These are phyloP conservation scores for Balaenoptera acutorostrata DNA, from an alignment of 2,113 vertebrate genomes.

Conservation along the genomic window DNA sequence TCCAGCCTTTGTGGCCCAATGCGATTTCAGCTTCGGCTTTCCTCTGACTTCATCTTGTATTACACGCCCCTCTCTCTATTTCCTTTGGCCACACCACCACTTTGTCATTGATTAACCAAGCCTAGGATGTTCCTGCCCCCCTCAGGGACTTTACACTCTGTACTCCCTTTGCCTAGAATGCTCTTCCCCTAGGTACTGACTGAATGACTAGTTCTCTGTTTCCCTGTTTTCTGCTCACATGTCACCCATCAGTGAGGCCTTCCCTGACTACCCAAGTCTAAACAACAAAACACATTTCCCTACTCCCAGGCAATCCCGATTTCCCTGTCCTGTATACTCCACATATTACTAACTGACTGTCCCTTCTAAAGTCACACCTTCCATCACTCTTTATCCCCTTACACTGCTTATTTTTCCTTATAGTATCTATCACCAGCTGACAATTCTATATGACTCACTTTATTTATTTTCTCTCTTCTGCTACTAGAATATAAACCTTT, in stretches of 20 bases:
- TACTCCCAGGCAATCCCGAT: no score
- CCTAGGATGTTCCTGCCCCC: accelerated
- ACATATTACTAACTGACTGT: neutral
- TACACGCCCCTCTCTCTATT: no score
- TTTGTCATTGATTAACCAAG: neutral
- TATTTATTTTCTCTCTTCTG: neutral
- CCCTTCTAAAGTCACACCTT: neutral
- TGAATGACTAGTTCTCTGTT: neutral
- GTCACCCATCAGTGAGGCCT: neutral
- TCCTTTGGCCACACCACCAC: neutral
- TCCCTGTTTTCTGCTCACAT: neutral
- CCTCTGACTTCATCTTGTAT: neutral
- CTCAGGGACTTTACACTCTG: accelerated
- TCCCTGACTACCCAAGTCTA: neutral
- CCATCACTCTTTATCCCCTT: neutral
- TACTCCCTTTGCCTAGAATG: neutral
- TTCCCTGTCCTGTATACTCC: neutral
- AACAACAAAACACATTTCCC: neutral
- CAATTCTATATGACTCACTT: neutral
- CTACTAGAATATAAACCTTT: neutral
- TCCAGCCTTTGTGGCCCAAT: no score
- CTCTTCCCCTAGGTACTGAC: neutral
- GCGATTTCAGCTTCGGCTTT: no score
- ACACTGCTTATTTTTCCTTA: neutral
- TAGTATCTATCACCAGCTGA: neutral